A percentile compares a stretch with the other conserved stretches of the same genome.
phyloP scores from a whole-genome alignment of 2,113 vertebrate genomes.

The Leucosticte australis region DNA sequence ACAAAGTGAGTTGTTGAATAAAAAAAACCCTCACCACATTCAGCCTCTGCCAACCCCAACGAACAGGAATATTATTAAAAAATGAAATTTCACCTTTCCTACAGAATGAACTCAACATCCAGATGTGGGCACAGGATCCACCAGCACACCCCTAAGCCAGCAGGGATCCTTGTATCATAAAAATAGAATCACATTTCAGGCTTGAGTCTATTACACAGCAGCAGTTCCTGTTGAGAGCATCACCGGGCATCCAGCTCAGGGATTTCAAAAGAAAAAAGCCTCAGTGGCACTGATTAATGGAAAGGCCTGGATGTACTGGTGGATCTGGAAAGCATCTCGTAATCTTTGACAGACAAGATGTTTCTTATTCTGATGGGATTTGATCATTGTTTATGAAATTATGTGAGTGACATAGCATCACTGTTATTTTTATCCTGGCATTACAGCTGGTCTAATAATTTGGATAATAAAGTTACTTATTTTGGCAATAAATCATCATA shows the following conservation, averaged over 20 bases:
- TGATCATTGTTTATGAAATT: constrained; percentile 49
- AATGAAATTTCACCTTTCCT: neutral
- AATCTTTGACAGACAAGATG: constrained; percentile 40
- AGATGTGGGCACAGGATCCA: neutral
- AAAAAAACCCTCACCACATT: neutral
- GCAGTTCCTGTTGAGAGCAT: constrained; percentile 23
- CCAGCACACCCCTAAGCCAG: neutral
- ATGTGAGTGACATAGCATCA: constrained; percentile 27
- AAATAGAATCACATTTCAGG: constrained; percentile 22
- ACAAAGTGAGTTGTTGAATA: neutral
- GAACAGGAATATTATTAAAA: neutral
- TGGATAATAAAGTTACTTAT: constrained; percentile 32
- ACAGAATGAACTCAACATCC: neutral
- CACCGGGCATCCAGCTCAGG: neutral
- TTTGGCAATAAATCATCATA: constrained; percentile 36
- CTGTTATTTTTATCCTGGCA: constrained; percentile 25
- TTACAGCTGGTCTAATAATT: constrained; percentile 47
- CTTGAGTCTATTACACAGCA: neutral
- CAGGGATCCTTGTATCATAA: neutral
- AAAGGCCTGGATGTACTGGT: neutral
- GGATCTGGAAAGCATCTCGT: constrained; percentile 42
- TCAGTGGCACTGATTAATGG: constrained; percentile 23
- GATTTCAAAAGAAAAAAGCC: neutral
- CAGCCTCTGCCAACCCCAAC: neutral
- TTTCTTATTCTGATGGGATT: constrained; percentile 53